Percentiles rank a stretch among this genome's conserved stretches.
Conservation (phyloP, 2,888 invertebrate genomes). For the Lepeophtheirus nordmannii region DNA sequence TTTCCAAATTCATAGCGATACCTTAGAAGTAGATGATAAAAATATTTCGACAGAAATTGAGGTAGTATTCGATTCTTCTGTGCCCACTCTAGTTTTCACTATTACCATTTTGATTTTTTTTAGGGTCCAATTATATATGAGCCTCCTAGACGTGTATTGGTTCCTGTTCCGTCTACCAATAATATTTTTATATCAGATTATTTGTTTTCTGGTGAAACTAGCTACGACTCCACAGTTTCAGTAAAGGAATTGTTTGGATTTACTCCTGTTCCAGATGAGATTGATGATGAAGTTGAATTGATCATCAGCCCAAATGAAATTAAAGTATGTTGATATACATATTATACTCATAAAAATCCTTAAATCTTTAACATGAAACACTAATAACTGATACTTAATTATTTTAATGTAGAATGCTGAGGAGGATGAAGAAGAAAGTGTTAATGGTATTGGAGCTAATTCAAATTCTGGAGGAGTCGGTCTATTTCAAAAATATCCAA, state of each 20-base stretch:
- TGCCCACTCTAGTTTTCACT: not conserved
- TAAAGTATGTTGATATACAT: not conserved
- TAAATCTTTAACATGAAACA: no score
- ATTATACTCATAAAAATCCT: no score
- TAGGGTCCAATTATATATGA: slow-evolving; percentile 9
- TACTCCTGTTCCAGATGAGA: slow-evolving; percentile 1
- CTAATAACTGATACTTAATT: no score
- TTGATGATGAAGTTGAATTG: slow-evolving; percentile 17
- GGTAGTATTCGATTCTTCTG: not conserved
- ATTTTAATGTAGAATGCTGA: no score
- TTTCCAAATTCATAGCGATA: slow-evolving; percentile 13
- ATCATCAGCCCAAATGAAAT: slow-evolving; percentile 1
- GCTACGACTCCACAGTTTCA: slow-evolving; percentile 3
- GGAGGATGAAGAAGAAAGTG: no score
- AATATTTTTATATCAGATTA: slow-evolving; percentile 3
- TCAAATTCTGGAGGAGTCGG: no score
- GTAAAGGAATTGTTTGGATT: slow-evolving; percentile 17
- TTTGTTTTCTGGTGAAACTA: slow-evolving; percentile 7
- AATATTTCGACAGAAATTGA: not conserved
- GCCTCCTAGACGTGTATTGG: slow-evolving; percentile 8
- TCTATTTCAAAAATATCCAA: no score
- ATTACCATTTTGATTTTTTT: not conserved
- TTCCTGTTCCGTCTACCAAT: not conserved
- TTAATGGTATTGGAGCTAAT: no score
- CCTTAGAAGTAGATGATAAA: slow-evolving; percentile 5